Conservation (phyloP, 2,888 invertebrate species). For the Parasteatoda lunata region DNA sequence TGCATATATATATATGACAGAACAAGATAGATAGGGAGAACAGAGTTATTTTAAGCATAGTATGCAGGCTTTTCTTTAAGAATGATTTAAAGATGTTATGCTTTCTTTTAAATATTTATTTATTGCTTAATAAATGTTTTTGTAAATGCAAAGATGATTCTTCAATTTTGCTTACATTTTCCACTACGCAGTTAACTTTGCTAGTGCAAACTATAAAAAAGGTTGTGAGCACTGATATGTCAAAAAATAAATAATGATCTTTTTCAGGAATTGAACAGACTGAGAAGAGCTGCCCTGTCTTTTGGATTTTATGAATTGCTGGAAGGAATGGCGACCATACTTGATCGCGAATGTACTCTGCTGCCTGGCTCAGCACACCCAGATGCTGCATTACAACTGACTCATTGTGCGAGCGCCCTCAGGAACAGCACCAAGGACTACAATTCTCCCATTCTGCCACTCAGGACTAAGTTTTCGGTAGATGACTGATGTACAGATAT, state of each 20-base stretch:
- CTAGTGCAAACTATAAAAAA: too few relatives aligned
- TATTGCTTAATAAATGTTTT: too few relatives aligned
- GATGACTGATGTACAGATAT: slow-evolving; percentile 53
- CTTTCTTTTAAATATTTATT: too few relatives aligned
- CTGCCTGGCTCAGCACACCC: slow-evolving; percentile 86
- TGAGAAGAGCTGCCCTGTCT: slow-evolving; percentile 90
- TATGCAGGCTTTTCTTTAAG: too few relatives aligned
- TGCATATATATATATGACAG: too few relatives aligned
- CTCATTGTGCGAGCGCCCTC: slow-evolving; percentile 88
- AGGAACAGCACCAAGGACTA: slow-evolving; percentile 79
- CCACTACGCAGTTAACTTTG: too few relatives aligned
- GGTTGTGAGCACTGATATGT: too few relatives aligned
- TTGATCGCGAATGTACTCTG: slow-evolving; percentile 90
- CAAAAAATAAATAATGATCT: background rate
- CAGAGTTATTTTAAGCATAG: too few relatives aligned
- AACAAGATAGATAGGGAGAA: too few relatives aligned
- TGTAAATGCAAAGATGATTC: too few relatives aligned
- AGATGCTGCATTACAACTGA: slow-evolving; percentile 90
- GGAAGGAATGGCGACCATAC: slow-evolving; percentile 87
- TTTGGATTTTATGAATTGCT: slow-evolving; percentile 92
- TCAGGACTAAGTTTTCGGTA: slow-evolving; percentile 75
- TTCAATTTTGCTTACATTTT: too few relatives aligned
- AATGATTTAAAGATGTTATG: too few relatives aligned
- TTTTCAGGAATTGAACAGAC: slow-evolving; percentile 86
- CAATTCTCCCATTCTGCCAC: slow-evolving; percentile 76